A percentile compares a stretch with the other conserved stretches of the same genome.
Conservation (phyloP, 2,113 vertebrate genomes). For the Corythaixoides concolor region DNA sequence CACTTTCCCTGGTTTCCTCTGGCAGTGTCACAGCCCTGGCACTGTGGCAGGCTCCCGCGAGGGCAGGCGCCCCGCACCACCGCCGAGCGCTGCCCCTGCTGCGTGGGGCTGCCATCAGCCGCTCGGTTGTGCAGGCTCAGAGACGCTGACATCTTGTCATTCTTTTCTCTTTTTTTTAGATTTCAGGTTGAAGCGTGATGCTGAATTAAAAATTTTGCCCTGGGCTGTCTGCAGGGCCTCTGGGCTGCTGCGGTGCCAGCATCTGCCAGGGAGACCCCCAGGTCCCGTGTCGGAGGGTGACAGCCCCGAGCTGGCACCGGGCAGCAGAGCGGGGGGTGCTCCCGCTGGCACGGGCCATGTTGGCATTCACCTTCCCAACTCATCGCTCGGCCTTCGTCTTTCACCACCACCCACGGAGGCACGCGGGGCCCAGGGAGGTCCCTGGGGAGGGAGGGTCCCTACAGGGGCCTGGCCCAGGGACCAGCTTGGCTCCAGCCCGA, state of each 20-base stretch:
- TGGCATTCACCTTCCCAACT: neutral
- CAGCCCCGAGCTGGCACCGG: constrained; percentile 51
- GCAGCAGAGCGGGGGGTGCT: neutral
- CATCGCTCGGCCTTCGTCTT: neutral
- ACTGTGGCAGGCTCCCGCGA: neutral
- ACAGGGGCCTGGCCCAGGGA: too few species aligned
- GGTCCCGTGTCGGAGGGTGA: constrained; percentile 61
- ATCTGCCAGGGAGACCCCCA: constrained; percentile 83
- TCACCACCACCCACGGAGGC: fast-evolving
- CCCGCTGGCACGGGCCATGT: neutral
- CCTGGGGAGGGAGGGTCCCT: neutral
- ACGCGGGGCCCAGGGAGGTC: neutral
- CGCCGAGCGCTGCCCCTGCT: neutral
- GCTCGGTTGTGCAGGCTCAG: neutral
- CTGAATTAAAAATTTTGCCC: constrained; percentile 86
- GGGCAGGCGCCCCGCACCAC: neutral
- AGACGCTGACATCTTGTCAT: constrained; percentile 69
- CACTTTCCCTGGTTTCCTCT: neutral
- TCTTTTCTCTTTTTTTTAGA: constrained; percentile 23
- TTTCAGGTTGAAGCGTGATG: constrained; percentile 77
- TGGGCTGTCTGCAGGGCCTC: constrained; percentile 87
- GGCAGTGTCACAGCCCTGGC: neutral
- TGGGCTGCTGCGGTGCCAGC: constrained; percentile 77
- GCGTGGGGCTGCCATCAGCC: neutral
- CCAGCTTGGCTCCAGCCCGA: too few species aligned